These are phyloP conservation scores for Drosophila hydei DNA, from an alignment of 1,140 invertebrate genomes.

Conservation along the genomic window DNA sequence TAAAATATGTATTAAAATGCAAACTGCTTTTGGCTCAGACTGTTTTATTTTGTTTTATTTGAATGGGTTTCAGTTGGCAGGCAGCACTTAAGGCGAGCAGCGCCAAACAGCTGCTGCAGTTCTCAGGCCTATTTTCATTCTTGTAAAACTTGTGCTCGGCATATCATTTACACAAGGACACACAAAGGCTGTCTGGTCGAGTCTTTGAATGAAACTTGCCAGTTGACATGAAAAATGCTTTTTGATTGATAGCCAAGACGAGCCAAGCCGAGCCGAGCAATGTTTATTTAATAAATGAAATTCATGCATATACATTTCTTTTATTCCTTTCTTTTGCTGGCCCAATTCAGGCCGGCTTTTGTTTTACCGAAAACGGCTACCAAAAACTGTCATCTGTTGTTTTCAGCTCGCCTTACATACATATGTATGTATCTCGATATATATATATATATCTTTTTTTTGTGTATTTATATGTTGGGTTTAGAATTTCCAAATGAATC, in stretches of 20 bases:
- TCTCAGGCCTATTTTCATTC: conserved; percentile 65
- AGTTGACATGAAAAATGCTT: conserved; percentile 54
- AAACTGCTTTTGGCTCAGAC: conserved; percentile 37
- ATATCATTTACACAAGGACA: conserved; percentile 49
- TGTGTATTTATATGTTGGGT: neutral
- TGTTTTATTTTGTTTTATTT: conserved; percentile 66
- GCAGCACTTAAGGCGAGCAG: conserved; percentile 52
- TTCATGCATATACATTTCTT: conserved; percentile 42
- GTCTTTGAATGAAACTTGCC: conserved; percentile 14
- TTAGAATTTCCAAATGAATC: conserved; percentile 1
- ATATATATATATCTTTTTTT: neutral
- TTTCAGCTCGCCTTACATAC: neutral
- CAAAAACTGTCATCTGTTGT: conserved; percentile 10
- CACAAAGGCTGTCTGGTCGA: conserved; percentile 21
- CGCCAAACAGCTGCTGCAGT: conserved; percentile 58
- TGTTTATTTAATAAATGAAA: conserved; percentile 76
- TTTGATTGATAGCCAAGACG: conserved; percentile 69
- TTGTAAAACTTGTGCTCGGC: conserved; percentile 27
- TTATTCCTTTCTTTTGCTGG: conserved; percentile 5
- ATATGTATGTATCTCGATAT: neutral
- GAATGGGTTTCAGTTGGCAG: conserved; percentile 48
- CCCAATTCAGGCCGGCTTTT: conserved; percentile 27
- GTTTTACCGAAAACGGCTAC: conserved; percentile 29
- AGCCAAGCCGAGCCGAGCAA: conserved; percentile 49
- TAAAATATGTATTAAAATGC: conserved; percentile 65